Evolutionary conservation across 2,888 invertebrate genomes (phyloP).

Genomic region (Cheilosia soror): DNA sequence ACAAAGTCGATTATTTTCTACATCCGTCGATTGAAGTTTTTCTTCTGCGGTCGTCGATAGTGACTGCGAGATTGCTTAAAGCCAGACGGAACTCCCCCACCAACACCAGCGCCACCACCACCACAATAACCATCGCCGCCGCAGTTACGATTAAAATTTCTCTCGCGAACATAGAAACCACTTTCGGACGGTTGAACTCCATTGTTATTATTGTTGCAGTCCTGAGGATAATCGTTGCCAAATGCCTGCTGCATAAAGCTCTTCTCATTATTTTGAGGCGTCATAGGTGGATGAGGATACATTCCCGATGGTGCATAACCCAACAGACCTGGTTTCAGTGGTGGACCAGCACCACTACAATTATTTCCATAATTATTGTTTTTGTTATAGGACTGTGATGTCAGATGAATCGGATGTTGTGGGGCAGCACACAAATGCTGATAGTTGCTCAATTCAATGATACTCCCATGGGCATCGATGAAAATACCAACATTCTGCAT

Average conservation of each 20-base stretch:
- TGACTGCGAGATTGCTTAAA: slow-evolving; percentile 4
- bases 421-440: slow-evolving; percentile 38
- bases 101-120: background rate
- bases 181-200: slow-evolving; percentile 18
- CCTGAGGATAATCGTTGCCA: slow-evolving; percentile 39
- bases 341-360: background rate
- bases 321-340: slow-evolving; percentile 57
- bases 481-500: slow-evolving; percentile 78
- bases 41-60: slow-evolving; percentile 19
- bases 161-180: slow-evolving; percentile 51
- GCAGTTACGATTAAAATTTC: slow-evolving; percentile 29
- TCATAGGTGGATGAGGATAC: slow-evolving; percentile 16
- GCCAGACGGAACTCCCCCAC: background rate
- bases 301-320: slow-evolving; percentile 61
- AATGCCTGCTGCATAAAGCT: slow-evolving; percentile 62
- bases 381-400: slow-evolving; percentile 1
- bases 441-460: slow-evolving; percentile 72
- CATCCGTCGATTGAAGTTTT: slow-evolving; percentile 45
- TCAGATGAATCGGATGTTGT: slow-evolving; percentile 16
- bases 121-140: background rate
- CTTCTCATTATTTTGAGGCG: slow-evolving; percentile 16
- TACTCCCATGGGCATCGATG: slow-evolving; percentile 77
- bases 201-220: slow-evolving; percentile 24
- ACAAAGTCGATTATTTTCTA: slow-evolving; percentile 1
- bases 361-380: background rate